Conservation (phyloP, 53 echinoderm and acorn worm species). For the Glandiceps talaboti region DNA sequence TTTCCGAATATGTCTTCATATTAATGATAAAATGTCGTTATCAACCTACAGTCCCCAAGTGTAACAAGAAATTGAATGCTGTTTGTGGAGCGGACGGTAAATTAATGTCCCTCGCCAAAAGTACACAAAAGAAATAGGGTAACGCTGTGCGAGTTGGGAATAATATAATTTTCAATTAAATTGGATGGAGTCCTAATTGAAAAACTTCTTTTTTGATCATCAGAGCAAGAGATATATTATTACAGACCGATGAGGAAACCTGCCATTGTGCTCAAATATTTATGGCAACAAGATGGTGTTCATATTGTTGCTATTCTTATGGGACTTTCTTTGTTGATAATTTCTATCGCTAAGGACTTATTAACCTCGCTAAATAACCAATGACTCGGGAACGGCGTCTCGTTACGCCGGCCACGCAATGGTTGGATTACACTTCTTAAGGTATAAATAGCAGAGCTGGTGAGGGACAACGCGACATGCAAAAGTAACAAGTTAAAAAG, state of each 20-base stretch:
- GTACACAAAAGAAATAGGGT: not conserved
- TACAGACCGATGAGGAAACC: not conserved
- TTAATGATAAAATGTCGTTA: too few relatives aligned
- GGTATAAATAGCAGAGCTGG: too few relatives aligned
- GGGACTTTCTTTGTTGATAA: not conserved
- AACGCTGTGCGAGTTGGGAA: not conserved
- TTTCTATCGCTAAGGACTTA: not conserved
- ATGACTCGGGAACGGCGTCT: not conserved
- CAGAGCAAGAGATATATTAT: not conserved
- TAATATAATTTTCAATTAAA: too few relatives aligned
- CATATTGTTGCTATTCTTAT: not conserved
- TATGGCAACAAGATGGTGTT: not conserved
- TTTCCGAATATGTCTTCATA: too few relatives aligned
- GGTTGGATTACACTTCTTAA: too few relatives aligned
- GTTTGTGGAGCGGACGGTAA: not conserved
- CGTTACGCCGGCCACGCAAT: not conserved
- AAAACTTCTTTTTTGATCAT: too few relatives aligned
- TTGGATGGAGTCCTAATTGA: not conserved
- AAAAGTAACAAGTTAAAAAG: too few relatives aligned
- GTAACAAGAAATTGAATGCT: too few relatives aligned
- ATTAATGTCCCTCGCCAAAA: not conserved
- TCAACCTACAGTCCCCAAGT: too few relatives aligned
- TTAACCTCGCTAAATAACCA: not conserved
- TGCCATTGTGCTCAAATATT: not conserved
- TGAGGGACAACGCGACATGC: too few relatives aligned